Evolutionary conservation across 2,888 invertebrate genomes (phyloP).

Genomic region (Tenthredo scrophulariae): DNA sequence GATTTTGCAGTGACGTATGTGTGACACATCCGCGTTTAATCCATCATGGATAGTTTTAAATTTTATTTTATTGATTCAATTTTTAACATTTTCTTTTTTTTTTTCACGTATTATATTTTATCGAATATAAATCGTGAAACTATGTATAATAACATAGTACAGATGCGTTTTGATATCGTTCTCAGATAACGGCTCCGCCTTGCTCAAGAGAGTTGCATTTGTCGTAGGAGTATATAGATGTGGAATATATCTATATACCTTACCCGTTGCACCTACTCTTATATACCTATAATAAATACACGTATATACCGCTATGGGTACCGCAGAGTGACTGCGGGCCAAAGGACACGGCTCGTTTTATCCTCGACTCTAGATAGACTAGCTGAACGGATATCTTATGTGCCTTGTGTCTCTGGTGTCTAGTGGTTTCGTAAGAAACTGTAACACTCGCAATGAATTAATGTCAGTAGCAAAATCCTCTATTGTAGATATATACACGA

Average conservation of each 20-base stretch:
- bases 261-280: slow-evolving; percentile 24
- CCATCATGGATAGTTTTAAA: background rate
- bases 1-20: background rate
- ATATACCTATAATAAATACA: background rate
- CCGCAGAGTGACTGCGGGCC: slow-evolving; percentile 34
- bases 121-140: background rate
- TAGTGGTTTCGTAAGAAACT: slow-evolving; percentile 37
- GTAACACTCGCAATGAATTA: slow-evolving; percentile 6
- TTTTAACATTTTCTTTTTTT: background rate
- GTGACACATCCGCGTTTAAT: background rate
- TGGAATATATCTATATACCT: background rate
- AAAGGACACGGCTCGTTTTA: slow-evolving; percentile 49
- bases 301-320: slow-evolving; percentile 22
- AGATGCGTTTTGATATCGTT: slow-evolving; percentile 21
- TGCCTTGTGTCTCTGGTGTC: slow-evolving; percentile 40
- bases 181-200: slow-evolving; percentile 34
- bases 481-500: background rate
- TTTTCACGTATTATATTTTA: background rate
- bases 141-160: background rate
- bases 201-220: slow-evolving; percentile 43
- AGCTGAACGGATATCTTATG: background rate
- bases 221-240: slow-evolving; percentile 34
- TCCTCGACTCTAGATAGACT: background rate
- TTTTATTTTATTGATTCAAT: background rate
- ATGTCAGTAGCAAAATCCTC: background rate